These are phyloP conservation scores for Urocitellus parryii DNA, from an alignment of 2,113 vertebrate species.

Conservation along the genomic window DNA sequence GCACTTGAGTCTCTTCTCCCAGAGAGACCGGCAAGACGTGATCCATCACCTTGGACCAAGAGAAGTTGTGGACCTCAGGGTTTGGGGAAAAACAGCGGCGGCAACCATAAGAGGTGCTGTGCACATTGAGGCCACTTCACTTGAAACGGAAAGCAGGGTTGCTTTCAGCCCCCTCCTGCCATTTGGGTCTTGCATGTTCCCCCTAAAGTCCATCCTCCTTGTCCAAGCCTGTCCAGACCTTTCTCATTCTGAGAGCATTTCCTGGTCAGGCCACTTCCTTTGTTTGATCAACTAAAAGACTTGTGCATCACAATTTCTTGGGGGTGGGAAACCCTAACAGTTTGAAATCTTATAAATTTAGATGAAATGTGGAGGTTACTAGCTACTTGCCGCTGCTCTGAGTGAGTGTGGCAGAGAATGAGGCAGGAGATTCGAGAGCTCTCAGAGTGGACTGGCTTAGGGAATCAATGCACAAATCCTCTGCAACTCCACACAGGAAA, in stretches of 20 bases:
- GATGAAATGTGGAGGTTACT: neutral
- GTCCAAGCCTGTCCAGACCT: neutral
- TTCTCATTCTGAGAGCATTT: neutral
- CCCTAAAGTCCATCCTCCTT: neutral
- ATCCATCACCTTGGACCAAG: rapidly evolving
- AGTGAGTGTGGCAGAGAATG: neutral
- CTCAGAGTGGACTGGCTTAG: neutral
- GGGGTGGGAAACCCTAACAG: neutral
- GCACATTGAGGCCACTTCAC: no score
- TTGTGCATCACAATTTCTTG: neutral
- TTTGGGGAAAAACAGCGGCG: neutral
- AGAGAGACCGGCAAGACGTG: rapidly evolving
- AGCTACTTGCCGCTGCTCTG: neutral
- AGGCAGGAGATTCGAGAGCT: neutral
- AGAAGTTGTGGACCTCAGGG: neutral
- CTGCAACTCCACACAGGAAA: neutral
- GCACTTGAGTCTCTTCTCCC: neutral
- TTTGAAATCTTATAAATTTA: neutral
- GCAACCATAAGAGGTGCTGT: neutral
- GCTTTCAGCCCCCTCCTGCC: neutral
- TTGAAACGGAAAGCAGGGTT: neutral
- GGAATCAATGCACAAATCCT: neutral
- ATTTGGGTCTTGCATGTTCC: neutral
- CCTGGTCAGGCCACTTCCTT: neutral
- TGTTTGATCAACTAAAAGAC: neutral